phyloP scores from a whole-genome alignment of 2,113 vertebrate species.

The Lutjanus erythropterus region DNA sequence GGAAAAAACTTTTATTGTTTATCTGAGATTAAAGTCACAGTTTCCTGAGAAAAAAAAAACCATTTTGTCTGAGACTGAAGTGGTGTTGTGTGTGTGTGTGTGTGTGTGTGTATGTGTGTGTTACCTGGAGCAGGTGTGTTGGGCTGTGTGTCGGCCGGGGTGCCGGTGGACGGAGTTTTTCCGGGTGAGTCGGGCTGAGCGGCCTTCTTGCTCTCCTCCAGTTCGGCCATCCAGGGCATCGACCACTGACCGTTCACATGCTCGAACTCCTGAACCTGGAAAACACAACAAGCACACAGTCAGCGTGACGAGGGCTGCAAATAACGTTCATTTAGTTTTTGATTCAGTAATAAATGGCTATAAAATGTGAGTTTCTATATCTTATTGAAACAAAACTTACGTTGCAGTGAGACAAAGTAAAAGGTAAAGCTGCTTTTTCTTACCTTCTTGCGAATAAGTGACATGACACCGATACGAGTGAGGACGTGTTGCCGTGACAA shows the following conservation, averaged over 20 bases:
- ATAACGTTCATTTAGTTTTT: too few species aligned
- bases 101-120: background rate
- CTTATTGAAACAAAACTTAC: background rate
- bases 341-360: too few species aligned
- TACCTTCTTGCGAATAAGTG: conserved; percentile 98
- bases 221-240: conserved; percentile 97
- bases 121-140: conserved; percentile 93
- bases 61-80: too few species aligned
- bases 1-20: too few species aligned
- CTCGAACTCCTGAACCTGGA: conserved; percentile 97
- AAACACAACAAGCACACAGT: background rate
- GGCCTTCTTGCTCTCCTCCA: conserved; percentile 93
- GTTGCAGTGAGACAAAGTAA: background rate
- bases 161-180: conserved; percentile 89
- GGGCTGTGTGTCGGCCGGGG: conserved; percentile 95
- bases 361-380: too few species aligned
- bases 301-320: background rate
- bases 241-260: conserved; percentile 98
- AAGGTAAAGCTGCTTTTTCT: background rate
- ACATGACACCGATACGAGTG: conserved; percentile 98
- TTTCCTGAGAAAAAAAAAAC: too few species aligned
- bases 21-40: too few species aligned
- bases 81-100: background rate
- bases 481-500: conserved; percentile 97
- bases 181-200: conserved; percentile 84